These are phyloP conservation scores for Channallabes apus DNA, from an alignment of 2,797 vertebrate genomes.

Conservation along the genomic window DNA sequence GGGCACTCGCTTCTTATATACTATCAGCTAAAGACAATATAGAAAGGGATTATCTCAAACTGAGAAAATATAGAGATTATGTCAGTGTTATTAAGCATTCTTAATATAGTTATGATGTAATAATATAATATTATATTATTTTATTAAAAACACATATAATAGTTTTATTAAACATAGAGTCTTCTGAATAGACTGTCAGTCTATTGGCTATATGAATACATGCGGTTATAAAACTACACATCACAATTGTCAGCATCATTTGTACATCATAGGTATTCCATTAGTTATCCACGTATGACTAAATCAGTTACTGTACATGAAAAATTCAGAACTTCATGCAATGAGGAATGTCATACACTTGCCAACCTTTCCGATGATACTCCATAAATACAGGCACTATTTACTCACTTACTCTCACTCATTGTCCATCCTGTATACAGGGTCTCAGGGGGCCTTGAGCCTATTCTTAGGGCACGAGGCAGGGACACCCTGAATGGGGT, in stretches of 20 bases:
- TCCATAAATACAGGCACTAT: not conserved
- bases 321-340: not conserved
- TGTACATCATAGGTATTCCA: not conserved
- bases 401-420: no score
- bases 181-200: not conserved
- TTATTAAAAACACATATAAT: not conserved
- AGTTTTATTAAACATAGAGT: not conserved
- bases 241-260: not conserved
- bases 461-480: no score
- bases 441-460: no score
- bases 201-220: not conserved
- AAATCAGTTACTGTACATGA: not conserved
- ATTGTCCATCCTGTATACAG: no score
- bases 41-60: not conserved
- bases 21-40: not conserved
- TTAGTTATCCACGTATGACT: no score
- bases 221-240: not conserved
- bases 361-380: no score
- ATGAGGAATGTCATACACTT: not conserved
- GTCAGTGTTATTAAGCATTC: not conserved
- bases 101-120: not conserved
- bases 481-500: no score
- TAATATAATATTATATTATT: not conserved
- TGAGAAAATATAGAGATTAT: not conserved
- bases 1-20: not conserved